Conservation (phyloP, 2,888 invertebrate species). For the Hypena proboscidalis region DNA sequence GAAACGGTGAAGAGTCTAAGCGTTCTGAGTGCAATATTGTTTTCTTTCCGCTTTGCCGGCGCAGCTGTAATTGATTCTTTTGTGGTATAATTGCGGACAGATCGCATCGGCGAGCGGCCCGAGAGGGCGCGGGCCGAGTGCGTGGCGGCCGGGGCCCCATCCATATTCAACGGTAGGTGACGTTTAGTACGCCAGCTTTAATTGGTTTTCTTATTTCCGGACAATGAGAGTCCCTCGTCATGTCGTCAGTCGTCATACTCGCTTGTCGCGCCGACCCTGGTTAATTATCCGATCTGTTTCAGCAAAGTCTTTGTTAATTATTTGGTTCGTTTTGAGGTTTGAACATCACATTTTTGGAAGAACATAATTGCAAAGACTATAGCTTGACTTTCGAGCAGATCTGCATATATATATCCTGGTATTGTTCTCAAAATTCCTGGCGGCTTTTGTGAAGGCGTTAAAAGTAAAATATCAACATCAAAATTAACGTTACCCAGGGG, state of each 20-base stretch:
- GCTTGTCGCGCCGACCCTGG: constrained; percentile 25
- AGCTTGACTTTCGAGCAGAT: too few species aligned
- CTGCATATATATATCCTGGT: too few species aligned
- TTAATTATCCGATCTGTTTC: constrained; percentile 20
- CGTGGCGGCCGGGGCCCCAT: constrained; percentile 45
- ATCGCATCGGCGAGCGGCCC: constrained; percentile 56
- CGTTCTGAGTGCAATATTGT: constrained; percentile 72
- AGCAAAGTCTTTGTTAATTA: constrained; percentile 6
- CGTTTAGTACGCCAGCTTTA: constrained; percentile 59
- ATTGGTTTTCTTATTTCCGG: constrained; percentile 65
- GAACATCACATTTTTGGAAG: too few species aligned
- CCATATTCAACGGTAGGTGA: constrained; percentile 67
- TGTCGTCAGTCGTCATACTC: constrained; percentile 39
- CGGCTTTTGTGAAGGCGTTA: too few species aligned
- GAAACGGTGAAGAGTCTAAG: constrained; percentile 70
- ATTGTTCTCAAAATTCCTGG: too few species aligned
- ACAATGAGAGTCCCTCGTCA: constrained; percentile 47
- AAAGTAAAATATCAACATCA: too few species aligned
- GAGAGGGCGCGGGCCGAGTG: constrained; percentile 32
- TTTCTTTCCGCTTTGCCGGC: constrained; percentile 63
- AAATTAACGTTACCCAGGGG: too few species aligned
- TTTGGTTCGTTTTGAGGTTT: constrained; percentile 23
- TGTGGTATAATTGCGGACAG: constrained; percentile 73
- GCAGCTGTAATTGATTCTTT: constrained; percentile 78
- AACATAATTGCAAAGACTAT: too few species aligned